phyloP scores from a whole-genome alignment of 2,888 invertebrate genomes.

The Dugesia japonica region DNA sequence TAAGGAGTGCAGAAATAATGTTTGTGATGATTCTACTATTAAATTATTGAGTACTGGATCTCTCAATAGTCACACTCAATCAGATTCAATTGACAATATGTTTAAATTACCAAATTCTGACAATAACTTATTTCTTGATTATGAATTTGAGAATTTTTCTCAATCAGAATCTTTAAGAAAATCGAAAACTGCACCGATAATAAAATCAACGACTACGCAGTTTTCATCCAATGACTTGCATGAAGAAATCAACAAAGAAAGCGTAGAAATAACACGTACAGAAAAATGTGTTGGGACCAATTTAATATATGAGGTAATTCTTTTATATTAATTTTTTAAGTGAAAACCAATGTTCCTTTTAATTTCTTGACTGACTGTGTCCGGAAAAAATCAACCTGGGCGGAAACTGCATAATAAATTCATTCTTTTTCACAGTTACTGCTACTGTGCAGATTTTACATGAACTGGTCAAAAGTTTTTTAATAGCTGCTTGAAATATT shows the following conservation, averaged over 20 bases:
- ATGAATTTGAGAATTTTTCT: background rate
- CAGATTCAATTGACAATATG: background rate
- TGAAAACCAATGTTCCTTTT: too few species aligned
- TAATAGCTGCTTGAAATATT: too few species aligned
- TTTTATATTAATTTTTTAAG: too few species aligned
- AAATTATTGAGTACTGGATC: background rate
- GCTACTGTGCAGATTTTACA: too few species aligned
- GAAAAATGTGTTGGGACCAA: background rate
- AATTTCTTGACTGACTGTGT: too few species aligned
- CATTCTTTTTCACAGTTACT: too few species aligned
- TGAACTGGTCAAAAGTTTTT: too few species aligned
- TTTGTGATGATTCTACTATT: background rate
- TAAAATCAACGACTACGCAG: background rate
- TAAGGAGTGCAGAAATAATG: background rate
- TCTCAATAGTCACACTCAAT: background rate
- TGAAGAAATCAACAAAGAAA: background rate
- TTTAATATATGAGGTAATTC: background rate
- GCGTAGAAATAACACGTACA: background rate
- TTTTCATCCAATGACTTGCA: background rate
- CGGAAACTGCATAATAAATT: too few species aligned
- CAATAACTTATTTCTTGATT: background rate
- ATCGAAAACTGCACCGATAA: background rate
- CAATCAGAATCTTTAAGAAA: background rate
- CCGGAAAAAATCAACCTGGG: too few species aligned
- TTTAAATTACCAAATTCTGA: background rate